Conservation (phyloP, 2,797 vertebrate genomes). For the Syncerus caffer region DNA sequence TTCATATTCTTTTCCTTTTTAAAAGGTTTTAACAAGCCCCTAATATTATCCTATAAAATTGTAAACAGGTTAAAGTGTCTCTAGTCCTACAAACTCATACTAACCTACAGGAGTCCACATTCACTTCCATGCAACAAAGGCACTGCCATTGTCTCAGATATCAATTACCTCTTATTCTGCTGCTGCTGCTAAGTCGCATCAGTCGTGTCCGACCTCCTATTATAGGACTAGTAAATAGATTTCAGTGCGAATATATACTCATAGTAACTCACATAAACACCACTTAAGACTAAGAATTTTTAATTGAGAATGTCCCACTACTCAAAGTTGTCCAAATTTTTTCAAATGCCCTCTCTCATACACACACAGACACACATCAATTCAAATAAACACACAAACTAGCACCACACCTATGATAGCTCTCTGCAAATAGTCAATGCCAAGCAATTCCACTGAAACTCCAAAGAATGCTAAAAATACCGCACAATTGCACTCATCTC, state of each 20-base stretch:
- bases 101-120: neutral
- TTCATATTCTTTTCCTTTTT: neutral
- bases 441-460: neutral
- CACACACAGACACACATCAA: neutral
- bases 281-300: neutral
- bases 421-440: neutral
- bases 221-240: neutral
- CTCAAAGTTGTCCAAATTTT: neutral
- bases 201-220: neutral
- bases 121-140: neutral
- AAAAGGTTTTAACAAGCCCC: neutral
- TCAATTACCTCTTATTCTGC: neutral
- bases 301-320: neutral
- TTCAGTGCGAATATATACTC: neutral
- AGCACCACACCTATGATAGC: neutral
- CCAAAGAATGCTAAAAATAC: neutral
- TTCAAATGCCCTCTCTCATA: neutral
- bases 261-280: neutral
- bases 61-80: neutral
- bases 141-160: neutral
- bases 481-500: rapidly evolving
- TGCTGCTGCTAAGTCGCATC: no score
- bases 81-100: neutral
- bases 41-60: neutral
- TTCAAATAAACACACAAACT: neutral